These are phyloP conservation scores for Pygoscelis adeliae DNA, from an alignment of 2,113 vertebrate genomes.

Conservation along the genomic window DNA sequence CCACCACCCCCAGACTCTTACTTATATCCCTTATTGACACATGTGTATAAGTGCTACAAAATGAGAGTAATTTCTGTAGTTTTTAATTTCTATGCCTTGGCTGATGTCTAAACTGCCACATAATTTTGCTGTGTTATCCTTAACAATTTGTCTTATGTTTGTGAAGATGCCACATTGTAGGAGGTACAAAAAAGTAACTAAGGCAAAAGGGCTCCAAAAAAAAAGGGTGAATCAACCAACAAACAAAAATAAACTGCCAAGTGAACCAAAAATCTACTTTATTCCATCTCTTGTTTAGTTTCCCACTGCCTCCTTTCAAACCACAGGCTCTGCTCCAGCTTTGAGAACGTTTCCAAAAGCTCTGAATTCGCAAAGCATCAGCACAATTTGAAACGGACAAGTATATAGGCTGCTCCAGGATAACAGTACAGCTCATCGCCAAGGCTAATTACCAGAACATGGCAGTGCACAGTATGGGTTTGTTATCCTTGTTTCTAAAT, in stretches of 20 bases:
- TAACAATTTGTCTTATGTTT: neutral
- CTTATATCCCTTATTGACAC: neutral
- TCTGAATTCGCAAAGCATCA: neutral
- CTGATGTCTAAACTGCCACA: neutral
- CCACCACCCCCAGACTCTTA: too few relatives aligned
- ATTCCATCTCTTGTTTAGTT: neutral
- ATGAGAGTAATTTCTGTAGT: neutral
- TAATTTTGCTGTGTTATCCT: neutral
- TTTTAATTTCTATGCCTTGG: neutral
- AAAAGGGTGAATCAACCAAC: neutral
- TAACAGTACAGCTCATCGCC: neutral
- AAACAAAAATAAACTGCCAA: neutral
- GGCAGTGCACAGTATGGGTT: neutral
- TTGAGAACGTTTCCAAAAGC: neutral
- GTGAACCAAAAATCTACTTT: neutral
- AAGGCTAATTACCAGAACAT: neutral
- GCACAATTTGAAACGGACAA: rapidly evolving
- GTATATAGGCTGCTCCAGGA: neutral
- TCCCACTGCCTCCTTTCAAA: neutral
- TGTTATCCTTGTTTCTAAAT: neutral
- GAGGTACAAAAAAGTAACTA: neutral
- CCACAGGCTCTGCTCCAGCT: neutral
- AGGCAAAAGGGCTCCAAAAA: neutral
- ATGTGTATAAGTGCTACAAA: neutral
- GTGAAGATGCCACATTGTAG: neutral